Evolutionary conservation across 2,888 invertebrate genomes (phyloP), one percentile per base, ranked within the genome.

Genomic region (Ellobium chinense): DNA sequence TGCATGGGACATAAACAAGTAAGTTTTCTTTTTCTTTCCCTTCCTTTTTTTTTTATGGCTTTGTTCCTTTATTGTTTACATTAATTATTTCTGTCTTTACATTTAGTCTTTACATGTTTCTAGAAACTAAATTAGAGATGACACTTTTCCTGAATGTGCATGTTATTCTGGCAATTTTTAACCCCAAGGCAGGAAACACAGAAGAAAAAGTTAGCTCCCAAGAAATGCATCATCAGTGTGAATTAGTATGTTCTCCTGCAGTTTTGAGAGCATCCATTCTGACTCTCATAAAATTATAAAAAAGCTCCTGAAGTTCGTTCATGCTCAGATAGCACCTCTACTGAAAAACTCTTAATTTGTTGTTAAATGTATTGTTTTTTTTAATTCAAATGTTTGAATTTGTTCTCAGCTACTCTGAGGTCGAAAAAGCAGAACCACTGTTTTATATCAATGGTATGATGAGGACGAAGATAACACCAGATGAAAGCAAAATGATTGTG

Each of bases 1-100:
- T 89, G 96, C 97, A 0, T 98, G 98, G 98, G 97, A 98, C 91
- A 96, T 98, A 39, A 97, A 97, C 92, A 96, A 96, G 90, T 96
- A 95, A 84, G 83, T 56, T 24, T n/a, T 9, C 39, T 69, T 29
- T 37, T 69, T 9, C n/a, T 12, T 65, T 39, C n/a, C 12, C 31
- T 69, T 36, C 34, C 9, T 69, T 5, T 29, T 5, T 58, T 56
- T 56, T 72, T 56, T 27, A 54, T 12, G 29, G 56, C 14, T 21
- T 72, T n/a, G 27, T 72, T 9, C 21, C 69, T 12, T 4, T 18
- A 39, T 14, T 69, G n/a, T 39, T n/a, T n/a, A n/a, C n/a, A n/a
- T n/a, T n/a, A n/a, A n/a, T n/a, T n/a, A n/a, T n/a, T n/a, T n/a
- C n/a, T n/a, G n/a, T n/a, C n/a, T n/a, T n/a, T n/a, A n/a, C n/a